Conservation (phyloP, 2,797 vertebrate genomes). For the Leptoclinus maculatus region DNA sequence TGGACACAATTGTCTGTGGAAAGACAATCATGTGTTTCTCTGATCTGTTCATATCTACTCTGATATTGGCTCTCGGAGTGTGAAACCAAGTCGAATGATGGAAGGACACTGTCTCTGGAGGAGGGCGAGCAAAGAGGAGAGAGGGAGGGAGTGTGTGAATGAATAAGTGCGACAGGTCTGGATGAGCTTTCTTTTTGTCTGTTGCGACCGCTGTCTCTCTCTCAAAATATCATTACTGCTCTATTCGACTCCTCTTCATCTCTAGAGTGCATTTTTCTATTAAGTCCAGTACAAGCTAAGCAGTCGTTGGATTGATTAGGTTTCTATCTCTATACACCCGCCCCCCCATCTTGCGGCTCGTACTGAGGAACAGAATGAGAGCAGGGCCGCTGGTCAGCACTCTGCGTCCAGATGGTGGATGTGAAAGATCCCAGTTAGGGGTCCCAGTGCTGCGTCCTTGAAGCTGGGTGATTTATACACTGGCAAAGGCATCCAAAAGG, state of each 20-base stretch:
- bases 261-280: constrained; percentile 46
- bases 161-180: constrained; percentile 64
- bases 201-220: constrained; percentile 10
- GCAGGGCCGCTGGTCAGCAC: constrained; percentile 80
- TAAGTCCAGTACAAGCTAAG: constrained; percentile 32
- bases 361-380: constrained; percentile 73
- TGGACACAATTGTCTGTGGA: constrained; percentile 66
- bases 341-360: constrained; percentile 39
- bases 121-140: constrained; percentile 28
- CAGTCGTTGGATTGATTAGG: constrained; percentile 57
- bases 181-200: constrained; percentile 55
- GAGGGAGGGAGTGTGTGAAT: constrained; percentile 43
- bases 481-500: constrained; percentile 77
- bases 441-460: constrained; percentile 83
- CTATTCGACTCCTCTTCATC: constrained; percentile 26
- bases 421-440: constrained; percentile 82
- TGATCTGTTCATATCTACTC: constrained; percentile 71
- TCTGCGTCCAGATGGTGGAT: constrained; percentile 83
- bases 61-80: constrained; percentile 66
- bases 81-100: constrained; percentile 73
- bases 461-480: constrained; percentile 79
- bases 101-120: constrained; percentile 51
- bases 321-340: constrained; percentile 42
- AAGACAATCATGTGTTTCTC: constrained; percentile 66
- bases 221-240: constrained; percentile 51